Conservation (phyloP, 92 coral and sea anemone species). For the Parazoanthus darwini region DNA sequence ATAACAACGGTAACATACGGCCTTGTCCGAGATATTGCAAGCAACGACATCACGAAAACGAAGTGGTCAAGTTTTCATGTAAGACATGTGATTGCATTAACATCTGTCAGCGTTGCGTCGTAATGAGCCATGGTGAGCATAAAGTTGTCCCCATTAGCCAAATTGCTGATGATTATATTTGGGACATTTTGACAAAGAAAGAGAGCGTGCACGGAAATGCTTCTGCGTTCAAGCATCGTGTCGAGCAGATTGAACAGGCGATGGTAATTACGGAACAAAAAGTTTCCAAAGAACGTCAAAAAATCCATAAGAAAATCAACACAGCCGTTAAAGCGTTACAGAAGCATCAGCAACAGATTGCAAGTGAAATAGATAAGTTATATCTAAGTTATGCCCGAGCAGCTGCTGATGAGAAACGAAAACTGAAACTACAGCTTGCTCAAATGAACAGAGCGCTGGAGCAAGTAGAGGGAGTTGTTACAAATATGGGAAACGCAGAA, state of each 20-base stretch:
- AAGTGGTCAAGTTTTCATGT: conserved; percentile 20
- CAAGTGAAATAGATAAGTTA: conserved; percentile 27
- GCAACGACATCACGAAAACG: not conserved
- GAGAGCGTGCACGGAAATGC: conserved; percentile 20
- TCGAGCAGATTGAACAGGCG: conserved; percentile 26
- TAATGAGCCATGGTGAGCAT: conserved; percentile 19
- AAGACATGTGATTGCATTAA: not conserved
- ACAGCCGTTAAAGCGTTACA: conserved; percentile 14
- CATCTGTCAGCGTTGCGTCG: conserved; percentile 37
- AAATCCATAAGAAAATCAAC: conserved; percentile 21
- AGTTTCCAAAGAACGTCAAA: conserved; percentile 30
- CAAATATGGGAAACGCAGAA: not conserved
- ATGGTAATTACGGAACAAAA: conserved; percentile 38
- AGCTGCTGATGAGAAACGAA: conserved; percentile 34
- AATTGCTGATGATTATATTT: not conserved
- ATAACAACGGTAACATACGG: not conserved
- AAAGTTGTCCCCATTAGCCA: conserved; percentile 14
- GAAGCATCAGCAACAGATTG: conserved; percentile 15
- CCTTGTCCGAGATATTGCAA: conserved; percentile 1
- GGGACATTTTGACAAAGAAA: conserved; percentile 31
- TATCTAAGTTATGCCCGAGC: conserved; percentile 21
- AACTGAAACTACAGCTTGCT: conserved; percentile 29
- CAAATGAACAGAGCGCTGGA: conserved; percentile 22
- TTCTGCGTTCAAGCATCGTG: conserved; percentile 17
- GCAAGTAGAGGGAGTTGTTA: conserved; percentile 25